Evolutionary conservation across 1,140 invertebrate species (phyloP), one percentile per base, ranked within the genome.

Genomic region (Cydia strobilella): DNA sequence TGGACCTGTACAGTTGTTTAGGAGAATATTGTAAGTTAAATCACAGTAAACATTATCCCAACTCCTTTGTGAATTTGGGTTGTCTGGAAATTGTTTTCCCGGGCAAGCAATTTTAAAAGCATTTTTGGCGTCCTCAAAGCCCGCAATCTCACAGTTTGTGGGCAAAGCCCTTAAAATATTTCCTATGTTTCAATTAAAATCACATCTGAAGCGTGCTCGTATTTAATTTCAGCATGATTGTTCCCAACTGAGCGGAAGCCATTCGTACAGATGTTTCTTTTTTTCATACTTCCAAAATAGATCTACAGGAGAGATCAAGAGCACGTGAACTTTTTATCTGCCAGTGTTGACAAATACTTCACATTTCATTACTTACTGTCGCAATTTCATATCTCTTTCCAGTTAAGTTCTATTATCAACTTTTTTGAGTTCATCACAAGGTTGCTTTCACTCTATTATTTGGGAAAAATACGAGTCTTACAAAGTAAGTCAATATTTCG

Each of bases 251-350:
- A 77, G 63, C 79, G 81, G 81, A 81, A 82, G 78, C 75, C 63
- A 76, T 76, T 76, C 76, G 69, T 80, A 79, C 80, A 84, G 79
- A 80, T 79, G 80, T 82, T 76, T 66, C 31, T 45, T 42, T 79
- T 78, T 78, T 82, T 79, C 71, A 74, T 63, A 39, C 42, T 77
- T 78, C 74, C 35, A 74, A 82, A 82, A 82, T 80, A 80, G 79
- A 79, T 72, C 48, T 48, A 72, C 71, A 42, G 23, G 59, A 39
- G 62, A 75, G 74, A 75, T 75, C 65, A 71, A 75, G 65, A 35
- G 66, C 74, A 71, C 74, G 45, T 69, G 62, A 69, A 66, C 63
- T 75, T 71, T 75, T 75, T 75, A 20, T 74, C 59, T 83, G 62
- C 48, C 42, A 23, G 76, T 76, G 77, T 74, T 81, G 79, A 78